Evolutionary conservation across 2,888 invertebrate species (phyloP).

Genomic region (Dicycla oo): DNA sequence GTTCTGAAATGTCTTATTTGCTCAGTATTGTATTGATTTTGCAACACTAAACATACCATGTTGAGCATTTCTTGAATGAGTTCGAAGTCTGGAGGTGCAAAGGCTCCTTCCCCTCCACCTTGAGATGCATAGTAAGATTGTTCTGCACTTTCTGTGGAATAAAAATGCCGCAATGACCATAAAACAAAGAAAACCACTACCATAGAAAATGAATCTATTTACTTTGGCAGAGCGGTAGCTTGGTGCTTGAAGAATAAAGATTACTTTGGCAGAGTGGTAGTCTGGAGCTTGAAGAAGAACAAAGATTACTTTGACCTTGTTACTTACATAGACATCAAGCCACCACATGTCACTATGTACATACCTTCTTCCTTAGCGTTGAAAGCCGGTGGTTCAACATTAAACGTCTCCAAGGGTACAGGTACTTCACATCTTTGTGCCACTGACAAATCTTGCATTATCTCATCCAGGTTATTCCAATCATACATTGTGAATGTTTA

Average conservation of each 20-base stretch:
- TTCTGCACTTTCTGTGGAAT: conserved; percentile 77
- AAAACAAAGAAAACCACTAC: neutral
- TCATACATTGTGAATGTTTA: conserved; percentile 57
- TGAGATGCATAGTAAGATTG: conserved; percentile 66
- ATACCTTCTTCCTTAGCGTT: conserved; percentile 73
- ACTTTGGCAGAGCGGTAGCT: neutral
- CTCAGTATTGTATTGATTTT: conserved; percentile 2
- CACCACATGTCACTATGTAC: neutral
- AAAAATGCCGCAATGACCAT: neutral
- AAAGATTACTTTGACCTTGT: neutral
- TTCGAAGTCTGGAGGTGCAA: conserved; percentile 70
- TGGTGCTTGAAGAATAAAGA: neutral
- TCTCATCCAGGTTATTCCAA: conserved; percentile 75
- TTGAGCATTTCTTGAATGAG: conserved; percentile 78
- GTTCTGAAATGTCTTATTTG: conserved; percentile 1
- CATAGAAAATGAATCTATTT: neutral
- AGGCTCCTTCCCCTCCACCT: conserved; percentile 65
- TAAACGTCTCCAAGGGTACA: conserved; percentile 42
- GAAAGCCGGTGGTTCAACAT: conserved; percentile 68
- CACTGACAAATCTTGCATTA: conserved; percentile 75
- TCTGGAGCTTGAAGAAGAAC: neutral
- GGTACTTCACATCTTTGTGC: conserved; percentile 79
- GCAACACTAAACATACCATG: conserved; percentile 68
- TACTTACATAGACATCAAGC: neutral
- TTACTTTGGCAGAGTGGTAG: too few species aligned